These are phyloP conservation scores for Bombus polaris DNA, from an alignment of 1,140 invertebrate species.

Conservation along the genomic window DNA sequence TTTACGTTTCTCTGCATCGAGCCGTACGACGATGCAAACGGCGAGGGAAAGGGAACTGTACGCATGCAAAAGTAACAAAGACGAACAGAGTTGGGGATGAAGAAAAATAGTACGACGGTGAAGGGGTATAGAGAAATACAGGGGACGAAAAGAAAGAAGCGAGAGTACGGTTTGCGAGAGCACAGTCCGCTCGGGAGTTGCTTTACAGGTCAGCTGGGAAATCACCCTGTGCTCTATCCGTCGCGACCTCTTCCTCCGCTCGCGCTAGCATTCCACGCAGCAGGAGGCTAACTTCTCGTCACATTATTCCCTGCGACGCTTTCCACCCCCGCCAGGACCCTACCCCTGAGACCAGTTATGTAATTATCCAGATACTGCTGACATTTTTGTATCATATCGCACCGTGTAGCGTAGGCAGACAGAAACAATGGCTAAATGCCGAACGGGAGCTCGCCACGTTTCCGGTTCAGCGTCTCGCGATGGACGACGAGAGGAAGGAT, in stretches of 20 bases:
- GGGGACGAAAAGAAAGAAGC: constrained; percentile 44
- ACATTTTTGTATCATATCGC: constrained; percentile 78
- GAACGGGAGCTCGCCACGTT: background rate
- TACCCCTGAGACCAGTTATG: constrained; percentile 68
- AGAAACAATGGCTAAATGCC: constrained; percentile 18
- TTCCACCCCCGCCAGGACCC: background rate
- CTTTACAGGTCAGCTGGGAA: constrained; percentile 84
- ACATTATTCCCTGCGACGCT: constrained; percentile 33
- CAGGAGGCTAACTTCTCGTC: constrained; percentile 50
- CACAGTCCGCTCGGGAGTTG: constrained; percentile 74
- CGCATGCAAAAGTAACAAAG: constrained; percentile 27
- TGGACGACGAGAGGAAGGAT: background rate
- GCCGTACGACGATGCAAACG: background rate
- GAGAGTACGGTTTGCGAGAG: constrained; percentile 51
- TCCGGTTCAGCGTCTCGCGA: background rate
- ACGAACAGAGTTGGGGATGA: background rate
- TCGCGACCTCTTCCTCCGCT: constrained; percentile 60
- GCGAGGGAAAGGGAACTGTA: background rate
- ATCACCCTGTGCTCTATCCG: constrained; percentile 80
- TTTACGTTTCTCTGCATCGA: background rate
- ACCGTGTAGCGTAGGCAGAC: background rate
- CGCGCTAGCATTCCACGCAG: constrained; percentile 39
- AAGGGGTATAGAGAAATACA: constrained; percentile 17
- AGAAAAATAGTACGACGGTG: background rate
- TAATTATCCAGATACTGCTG: constrained; percentile 79